Evolutionary conservation across 2,888 invertebrate genomes (phyloP).

Genomic region (Pristionchus fissidentatus): DNA sequence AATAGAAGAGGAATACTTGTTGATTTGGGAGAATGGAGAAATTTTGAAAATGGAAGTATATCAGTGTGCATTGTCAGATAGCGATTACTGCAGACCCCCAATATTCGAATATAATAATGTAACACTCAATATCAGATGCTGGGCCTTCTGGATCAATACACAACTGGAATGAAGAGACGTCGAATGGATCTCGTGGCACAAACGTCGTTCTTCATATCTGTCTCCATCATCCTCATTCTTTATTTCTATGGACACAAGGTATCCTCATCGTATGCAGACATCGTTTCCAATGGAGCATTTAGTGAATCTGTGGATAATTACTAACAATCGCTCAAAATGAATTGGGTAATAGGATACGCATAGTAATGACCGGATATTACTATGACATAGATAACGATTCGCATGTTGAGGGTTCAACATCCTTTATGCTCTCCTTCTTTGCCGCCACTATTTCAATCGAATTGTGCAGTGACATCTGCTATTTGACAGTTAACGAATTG

Average conservation of each 20-base stretch:
- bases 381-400: conserved; percentile 48
- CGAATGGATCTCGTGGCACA: conserved; percentile 58
- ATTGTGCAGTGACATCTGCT: conserved; percentile 38
- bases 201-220: not conserved
- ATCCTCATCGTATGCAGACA: not conserved
- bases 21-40: too few species aligned
- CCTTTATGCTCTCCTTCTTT: not conserved
- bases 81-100: too few species aligned
- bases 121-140: conserved; percentile 47
- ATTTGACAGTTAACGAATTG: not conserved
- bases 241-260: not conserved
- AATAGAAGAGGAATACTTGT: too few species aligned
- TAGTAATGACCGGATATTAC: not conserved
- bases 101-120: too few species aligned
- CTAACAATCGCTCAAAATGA: too few species aligned
- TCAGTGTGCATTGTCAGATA: too few species aligned
- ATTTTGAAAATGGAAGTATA: too few species aligned
- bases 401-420: conserved; percentile 52
- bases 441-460: conserved; percentile 6
- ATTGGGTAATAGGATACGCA: too few species aligned
- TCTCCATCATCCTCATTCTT: not conserved
- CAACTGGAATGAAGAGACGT: conserved; percentile 62
- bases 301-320: too few species aligned
- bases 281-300: not conserved
- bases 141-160: conserved; percentile 58